phyloP scores from a whole-genome alignment of 2,113 vertebrate genomes.

The Sclerurus mexicanus region DNA sequence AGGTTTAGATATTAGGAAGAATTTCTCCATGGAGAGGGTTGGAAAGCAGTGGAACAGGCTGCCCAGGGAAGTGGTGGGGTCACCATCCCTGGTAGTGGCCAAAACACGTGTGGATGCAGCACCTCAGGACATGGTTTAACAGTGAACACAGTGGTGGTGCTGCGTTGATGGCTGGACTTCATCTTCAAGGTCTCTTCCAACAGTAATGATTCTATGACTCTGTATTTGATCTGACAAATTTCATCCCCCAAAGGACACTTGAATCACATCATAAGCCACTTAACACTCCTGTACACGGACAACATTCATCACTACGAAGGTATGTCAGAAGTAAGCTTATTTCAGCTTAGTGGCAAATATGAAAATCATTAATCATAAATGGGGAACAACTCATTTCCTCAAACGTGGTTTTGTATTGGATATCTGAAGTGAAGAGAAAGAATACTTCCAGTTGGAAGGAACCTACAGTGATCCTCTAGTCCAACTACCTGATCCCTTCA shows the following conservation, averaged over 20 bases:
- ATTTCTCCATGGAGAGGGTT: neutral
- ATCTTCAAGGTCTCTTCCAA: neutral
- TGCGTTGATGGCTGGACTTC: neutral
- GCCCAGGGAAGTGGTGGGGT: neutral
- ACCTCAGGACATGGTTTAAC: neutral
- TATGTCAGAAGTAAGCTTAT: neutral
- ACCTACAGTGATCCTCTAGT: neutral
- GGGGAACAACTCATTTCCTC: neutral
- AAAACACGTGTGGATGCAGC: neutral
- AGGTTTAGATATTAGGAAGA: neutral
- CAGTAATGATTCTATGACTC: neutral
- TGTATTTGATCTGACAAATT: neutral
- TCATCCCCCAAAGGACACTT: neutral
- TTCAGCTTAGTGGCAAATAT: neutral
- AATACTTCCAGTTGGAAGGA: neutral
- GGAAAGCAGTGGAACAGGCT: neutral
- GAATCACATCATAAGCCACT: neutral
- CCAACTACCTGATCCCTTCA: neutral
- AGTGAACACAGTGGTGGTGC: neutral
- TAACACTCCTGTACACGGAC: accelerated
- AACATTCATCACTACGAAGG: neutral
- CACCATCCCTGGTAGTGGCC: neutral
- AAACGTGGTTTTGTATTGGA: neutral
- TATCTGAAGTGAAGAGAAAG: neutral
- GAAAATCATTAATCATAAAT: neutral